These are phyloP conservation scores for Malurus cyaneus DNA, from an alignment of 2,113 vertebrate genomes.

Conservation along the genomic window DNA sequence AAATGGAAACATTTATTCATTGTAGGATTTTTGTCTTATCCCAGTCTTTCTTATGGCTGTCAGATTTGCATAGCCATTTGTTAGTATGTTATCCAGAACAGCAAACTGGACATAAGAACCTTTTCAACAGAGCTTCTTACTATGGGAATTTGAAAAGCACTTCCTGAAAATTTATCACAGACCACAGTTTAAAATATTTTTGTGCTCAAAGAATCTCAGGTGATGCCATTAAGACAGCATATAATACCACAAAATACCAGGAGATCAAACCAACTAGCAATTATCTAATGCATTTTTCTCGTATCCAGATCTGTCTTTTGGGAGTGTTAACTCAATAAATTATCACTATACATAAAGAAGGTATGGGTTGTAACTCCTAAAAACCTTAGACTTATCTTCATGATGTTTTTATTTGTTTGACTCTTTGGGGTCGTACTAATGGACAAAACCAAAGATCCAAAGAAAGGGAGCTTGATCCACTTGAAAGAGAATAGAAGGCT, in stretches of 20 bases:
- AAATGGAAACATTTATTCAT: background rate
- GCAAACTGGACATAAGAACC: background rate
- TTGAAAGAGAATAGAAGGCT: constrained; percentile 59
- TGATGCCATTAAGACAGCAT: constrained; percentile 62
- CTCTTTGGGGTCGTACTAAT: constrained; percentile 70
- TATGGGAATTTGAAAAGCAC: constrained; percentile 27
- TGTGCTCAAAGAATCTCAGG: constrained; percentile 50
- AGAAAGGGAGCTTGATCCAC: constrained; percentile 66
- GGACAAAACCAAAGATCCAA: constrained; percentile 64
- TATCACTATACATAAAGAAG: constrained; percentile 72
- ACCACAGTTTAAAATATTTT: constrained; percentile 37
- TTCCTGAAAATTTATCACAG: constrained; percentile 48
- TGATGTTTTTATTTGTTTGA: constrained; percentile 74
- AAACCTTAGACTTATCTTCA: constrained; percentile 61
- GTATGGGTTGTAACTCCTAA: constrained; percentile 59
- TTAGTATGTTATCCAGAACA: background rate
- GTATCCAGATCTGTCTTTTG: constrained; percentile 70
- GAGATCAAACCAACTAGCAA: constrained; percentile 69
- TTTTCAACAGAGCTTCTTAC: constrained; percentile 15
- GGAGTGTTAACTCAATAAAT: constrained; percentile 74
- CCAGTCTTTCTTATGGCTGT: background rate
- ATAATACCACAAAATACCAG: constrained; percentile 70
- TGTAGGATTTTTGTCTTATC: background rate
- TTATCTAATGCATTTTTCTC: constrained; percentile 73
- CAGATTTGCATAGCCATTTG: background rate